Base-by-base conservation (phyloP, 2,113 vertebrate species). In the Pelodiscus sinensis region DNA sequence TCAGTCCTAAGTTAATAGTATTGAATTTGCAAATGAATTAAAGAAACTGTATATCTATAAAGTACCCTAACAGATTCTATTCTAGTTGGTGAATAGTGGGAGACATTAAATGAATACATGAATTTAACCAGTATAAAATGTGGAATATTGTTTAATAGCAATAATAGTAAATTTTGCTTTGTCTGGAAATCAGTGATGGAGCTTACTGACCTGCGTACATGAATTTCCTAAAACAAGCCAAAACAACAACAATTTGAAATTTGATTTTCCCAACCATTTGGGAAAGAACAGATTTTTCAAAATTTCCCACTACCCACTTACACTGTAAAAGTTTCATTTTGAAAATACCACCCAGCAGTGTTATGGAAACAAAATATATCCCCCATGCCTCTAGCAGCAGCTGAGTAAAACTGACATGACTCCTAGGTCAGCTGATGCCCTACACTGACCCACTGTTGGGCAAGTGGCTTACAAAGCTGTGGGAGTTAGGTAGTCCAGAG, bases 31-130 rank as follows among this genome's bases (percentile, higher is more conserved):
- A 44, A 44, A 44, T 44, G 4, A 71, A 3, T 81, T 55, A 92
- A 91, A 82, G 80, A 84, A 79, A 51, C 44, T 35, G 21, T 96
- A 82, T 79, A 50, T 94, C 93, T 29, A 86, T 77, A 52, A 52
- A 91, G 1, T 1, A 85, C 58, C 68, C 16, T 60, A 94, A 79
- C 1, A 22, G 88, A 89, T 87, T 85, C 11, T 79, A 31, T n/a
- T 85, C 24, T 25, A 78, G 65, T 18, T 68, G 8, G 16, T 55
- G 87, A 9, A 38, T 84, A 96, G 85, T 57, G 84, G 27, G 65
- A 85, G 24, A 55, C 52, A 82, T 31, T 31, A 88, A 68, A 38
- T 83, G 85, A 58, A 55, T 87, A 19, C 31, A 95, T 80, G 84
- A 85, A 92, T 50, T 50, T 1, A 60, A 81, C 52, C 77, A 18